These are phyloP conservation scores for Dolichopus griseipennis DNA, from an alignment of 2,888 invertebrate species.

Conservation along the genomic window DNA sequence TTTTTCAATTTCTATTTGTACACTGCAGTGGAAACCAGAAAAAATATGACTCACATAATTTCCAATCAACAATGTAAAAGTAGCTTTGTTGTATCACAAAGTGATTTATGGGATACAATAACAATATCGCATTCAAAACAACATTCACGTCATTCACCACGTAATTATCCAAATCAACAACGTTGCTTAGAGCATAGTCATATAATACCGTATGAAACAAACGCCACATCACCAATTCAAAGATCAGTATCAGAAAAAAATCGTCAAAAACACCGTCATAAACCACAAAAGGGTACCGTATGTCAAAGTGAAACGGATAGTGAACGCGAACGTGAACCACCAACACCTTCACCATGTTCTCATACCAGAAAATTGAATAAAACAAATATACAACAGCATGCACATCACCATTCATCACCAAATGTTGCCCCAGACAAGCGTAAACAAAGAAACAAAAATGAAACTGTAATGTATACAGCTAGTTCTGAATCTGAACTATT, in stretches of 20 bases:
- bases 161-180: conserved; percentile 38
- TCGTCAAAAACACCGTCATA: conserved; percentile 47
- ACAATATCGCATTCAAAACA: conserved; percentile 49
- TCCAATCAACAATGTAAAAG: conserved; percentile 41
- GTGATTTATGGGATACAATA: conserved; percentile 58
- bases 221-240: conserved; percentile 48
- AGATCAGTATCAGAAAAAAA: conserved; percentile 57
- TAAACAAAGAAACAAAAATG: conserved; percentile 36
- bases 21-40: conserved; percentile 35
- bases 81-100: conserved; percentile 56
- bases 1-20: conserved; percentile 25
- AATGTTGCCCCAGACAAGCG: conserved; percentile 49
- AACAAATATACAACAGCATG: conserved; percentile 38
- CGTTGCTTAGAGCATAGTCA: conserved; percentile 43
- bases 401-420: conserved; percentile 56
- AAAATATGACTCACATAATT: conserved; percentile 35
- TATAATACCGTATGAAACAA: conserved; percentile 36
- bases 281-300: conserved; percentile 47
- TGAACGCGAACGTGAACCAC: conserved; percentile 40
- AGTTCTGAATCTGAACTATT: conserved; percentile 76
- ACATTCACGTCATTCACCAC: conserved; percentile 41
- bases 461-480: conserved; percentile 57
- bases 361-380: conserved; percentile 36
- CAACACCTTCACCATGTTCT: conserved; percentile 31
- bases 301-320: conserved; percentile 49